These are phyloP conservation scores for Xyliphius kryptos DNA, from an alignment of 2,113 vertebrate genomes.

Conservation along the genomic window DNA sequence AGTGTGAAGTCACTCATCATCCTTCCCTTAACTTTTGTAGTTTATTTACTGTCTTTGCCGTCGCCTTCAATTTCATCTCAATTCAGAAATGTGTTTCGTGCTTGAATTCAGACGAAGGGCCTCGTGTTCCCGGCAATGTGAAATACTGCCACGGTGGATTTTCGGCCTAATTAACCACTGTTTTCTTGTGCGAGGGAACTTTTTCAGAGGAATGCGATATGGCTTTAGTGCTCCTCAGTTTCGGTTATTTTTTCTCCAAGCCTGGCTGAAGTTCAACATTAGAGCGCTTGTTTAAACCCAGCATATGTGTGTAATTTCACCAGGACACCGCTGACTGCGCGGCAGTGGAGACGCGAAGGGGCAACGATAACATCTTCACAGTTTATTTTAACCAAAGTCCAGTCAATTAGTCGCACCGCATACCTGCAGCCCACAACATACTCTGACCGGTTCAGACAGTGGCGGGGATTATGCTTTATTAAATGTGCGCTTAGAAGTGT, in stretches of 20 bases:
- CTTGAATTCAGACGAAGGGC: conserved; percentile 39
- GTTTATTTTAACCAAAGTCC: conserved; percentile 34
- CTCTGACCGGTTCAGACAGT: not conserved
- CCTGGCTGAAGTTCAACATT: conserved; percentile 35
- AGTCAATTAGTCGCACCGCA: conserved; percentile 30
- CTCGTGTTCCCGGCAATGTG: conserved; percentile 44
- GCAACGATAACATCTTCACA: conserved; percentile 39
- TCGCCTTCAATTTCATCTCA: conserved; percentile 19
- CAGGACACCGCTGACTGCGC: conserved; percentile 10
- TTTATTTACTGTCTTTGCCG: conserved; percentile 32
- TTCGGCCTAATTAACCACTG: conserved; percentile 52
- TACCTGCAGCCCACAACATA: not conserved
- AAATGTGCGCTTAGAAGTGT: not conserved
- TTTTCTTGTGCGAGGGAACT: conserved; percentile 38
- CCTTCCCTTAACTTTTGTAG: conserved; percentile 11
- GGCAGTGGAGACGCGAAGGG: not conserved
- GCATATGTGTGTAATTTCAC: conserved; percentile 34
- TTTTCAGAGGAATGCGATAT: conserved; percentile 39
- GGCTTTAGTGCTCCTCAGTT: conserved; percentile 33
- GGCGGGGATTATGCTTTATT: conserved; percentile 14
- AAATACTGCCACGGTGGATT: conserved; percentile 42
- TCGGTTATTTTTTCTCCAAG: conserved; percentile 40
- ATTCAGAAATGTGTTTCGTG: conserved; percentile 35
- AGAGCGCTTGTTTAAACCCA: conserved; percentile 33
- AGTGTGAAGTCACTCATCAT: not conserved